phyloP scores from a whole-genome alignment of 1,140 invertebrate genomes.

The Drosophila elegans region DNA sequence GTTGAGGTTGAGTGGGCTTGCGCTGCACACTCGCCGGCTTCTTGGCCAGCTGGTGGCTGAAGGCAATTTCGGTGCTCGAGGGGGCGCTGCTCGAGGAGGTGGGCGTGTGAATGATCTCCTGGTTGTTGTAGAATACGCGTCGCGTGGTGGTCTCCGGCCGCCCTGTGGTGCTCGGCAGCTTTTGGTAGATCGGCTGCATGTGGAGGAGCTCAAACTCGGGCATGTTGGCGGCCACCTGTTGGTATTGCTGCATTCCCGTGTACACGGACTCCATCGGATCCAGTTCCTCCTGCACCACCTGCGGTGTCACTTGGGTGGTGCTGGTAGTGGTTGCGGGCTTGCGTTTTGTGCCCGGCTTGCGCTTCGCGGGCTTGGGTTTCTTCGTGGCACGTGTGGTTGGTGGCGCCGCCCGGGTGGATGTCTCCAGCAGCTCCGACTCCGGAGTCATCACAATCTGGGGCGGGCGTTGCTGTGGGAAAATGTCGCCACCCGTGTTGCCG shows the following conservation, averaged over 20 bases:
- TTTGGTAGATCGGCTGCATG: slow-evolving; percentile 80
- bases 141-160: slow-evolving; percentile 66
- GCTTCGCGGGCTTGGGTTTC: slow-evolving; percentile 71
- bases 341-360: slow-evolving; percentile 66
- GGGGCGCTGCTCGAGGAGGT: slow-evolving; percentile 28
- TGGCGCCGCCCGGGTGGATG: slow-evolving; percentile 67
- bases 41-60: slow-evolving; percentile 57
- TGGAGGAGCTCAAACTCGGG: slow-evolving; percentile 70
- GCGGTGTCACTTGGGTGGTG: slow-evolving; percentile 69
- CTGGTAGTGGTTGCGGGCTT: slow-evolving; percentile 51
- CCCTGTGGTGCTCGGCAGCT: slow-evolving; percentile 54
- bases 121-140: slow-evolving; percentile 76
- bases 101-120: slow-evolving; percentile 72
- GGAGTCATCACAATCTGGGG: slow-evolving; percentile 86
- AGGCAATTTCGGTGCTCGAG: slow-evolving; percentile 29
- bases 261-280: slow-evolving; percentile 78
- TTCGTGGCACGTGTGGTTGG: slow-evolving; percentile 59
- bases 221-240: slow-evolving; percentile 67
- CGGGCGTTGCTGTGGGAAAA: slow-evolving; percentile 86
- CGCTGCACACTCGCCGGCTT: slow-evolving; percentile 55
- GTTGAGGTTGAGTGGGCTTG: slow-evolving; percentile 65
- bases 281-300: slow-evolving; percentile 79
- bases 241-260: slow-evolving; percentile 81
- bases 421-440: slow-evolving; percentile 86
- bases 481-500: slow-evolving; percentile 88